These are phyloP conservation scores for Rallus limicola DNA, from an alignment of 2,113 vertebrate genomes.

Conservation along the genomic window DNA sequence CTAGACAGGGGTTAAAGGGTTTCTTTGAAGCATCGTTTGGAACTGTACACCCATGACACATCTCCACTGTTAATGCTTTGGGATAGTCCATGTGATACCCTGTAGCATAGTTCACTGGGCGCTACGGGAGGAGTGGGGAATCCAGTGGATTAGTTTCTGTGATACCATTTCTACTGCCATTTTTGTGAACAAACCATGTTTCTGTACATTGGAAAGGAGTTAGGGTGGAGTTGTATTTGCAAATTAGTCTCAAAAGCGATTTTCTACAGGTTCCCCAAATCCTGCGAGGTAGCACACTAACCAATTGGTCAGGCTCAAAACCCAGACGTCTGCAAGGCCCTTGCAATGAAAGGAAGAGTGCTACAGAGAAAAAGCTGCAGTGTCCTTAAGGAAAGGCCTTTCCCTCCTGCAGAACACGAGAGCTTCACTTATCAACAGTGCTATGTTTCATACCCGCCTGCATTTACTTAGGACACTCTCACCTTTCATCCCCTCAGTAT, in stretches of 20 bases:
- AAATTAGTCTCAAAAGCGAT: slow-evolving; percentile 71
- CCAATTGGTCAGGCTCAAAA: slow-evolving; percentile 64
- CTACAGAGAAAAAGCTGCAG: slow-evolving; percentile 69
- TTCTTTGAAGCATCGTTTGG: slow-evolving; percentile 76
- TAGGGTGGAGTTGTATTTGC: slow-evolving; percentile 67
- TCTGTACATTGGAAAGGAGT: slow-evolving; percentile 78
- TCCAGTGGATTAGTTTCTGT: slow-evolving; percentile 75
- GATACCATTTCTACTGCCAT: slow-evolving; percentile 80
- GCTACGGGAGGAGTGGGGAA: slow-evolving; percentile 61
- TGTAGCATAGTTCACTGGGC: slow-evolving; percentile 64
- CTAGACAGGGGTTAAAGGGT: slow-evolving; percentile 85
- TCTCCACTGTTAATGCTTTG: slow-evolving; percentile 72
- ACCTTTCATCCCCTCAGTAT: slow-evolving; percentile 55
- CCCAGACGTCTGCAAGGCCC: slow-evolving; percentile 27
- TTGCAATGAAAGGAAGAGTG: slow-evolving; percentile 51
- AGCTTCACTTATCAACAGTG: slow-evolving; percentile 51
- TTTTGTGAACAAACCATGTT: slow-evolving; percentile 77
- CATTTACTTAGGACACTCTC: slow-evolving; percentile 25
- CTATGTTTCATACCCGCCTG: slow-evolving; percentile 46
- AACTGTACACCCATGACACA: slow-evolving; percentile 74
- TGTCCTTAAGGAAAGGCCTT: slow-evolving; percentile 72
- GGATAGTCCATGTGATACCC: slow-evolving; percentile 56
- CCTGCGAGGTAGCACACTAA: slow-evolving; percentile 60
- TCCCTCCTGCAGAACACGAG: slow-evolving; percentile 50
- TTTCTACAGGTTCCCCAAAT: slow-evolving; percentile 67